phyloP scores from a whole-genome alignment of 2,797 vertebrate species.

The Serranus cabrilla region DNA sequence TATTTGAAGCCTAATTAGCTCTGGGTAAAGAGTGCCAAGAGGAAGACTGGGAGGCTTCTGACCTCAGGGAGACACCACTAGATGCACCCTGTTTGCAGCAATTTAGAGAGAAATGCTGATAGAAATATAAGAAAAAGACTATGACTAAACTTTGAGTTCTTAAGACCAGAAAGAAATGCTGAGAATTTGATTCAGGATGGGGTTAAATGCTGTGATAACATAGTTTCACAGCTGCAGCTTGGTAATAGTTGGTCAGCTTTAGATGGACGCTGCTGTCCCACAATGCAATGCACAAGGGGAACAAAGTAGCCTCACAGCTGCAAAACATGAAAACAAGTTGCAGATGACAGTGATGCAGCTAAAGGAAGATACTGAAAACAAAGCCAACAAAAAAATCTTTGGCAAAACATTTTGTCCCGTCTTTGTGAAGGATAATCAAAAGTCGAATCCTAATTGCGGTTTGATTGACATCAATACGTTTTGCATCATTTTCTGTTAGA shows the following conservation, averaged over 20 bases:
- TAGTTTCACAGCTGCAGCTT: constrained; percentile 21
- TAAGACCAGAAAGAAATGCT: constrained; percentile 73
- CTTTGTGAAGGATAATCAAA: not conserved
- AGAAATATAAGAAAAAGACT: not conserved
- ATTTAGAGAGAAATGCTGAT: constrained; percentile 56
- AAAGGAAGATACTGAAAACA: not conserved
- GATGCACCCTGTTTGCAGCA: constrained; percentile 53
- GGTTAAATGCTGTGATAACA: constrained; percentile 13
- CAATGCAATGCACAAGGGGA: not conserved
- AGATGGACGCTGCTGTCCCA: not conserved
- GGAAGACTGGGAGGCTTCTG: constrained; percentile 44
- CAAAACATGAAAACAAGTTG: not conserved
- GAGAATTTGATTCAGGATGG: constrained; percentile 30
- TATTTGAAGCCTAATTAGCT: constrained; percentile 70
- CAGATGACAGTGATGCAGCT: not conserved
- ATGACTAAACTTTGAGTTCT: constrained; percentile 68
- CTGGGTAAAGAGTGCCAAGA: constrained; percentile 45
- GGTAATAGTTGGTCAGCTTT: not conserved
- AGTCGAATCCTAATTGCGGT: not conserved
- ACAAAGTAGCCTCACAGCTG: not conserved
- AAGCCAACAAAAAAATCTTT: not conserved
- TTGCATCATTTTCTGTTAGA: not conserved
- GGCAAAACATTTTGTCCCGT: not conserved
- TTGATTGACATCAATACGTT: not conserved
- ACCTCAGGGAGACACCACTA: constrained; percentile 57